phyloP scores from a whole-genome alignment of 1,140 invertebrate species.

The Bombus haemorrhoidalis region DNA sequence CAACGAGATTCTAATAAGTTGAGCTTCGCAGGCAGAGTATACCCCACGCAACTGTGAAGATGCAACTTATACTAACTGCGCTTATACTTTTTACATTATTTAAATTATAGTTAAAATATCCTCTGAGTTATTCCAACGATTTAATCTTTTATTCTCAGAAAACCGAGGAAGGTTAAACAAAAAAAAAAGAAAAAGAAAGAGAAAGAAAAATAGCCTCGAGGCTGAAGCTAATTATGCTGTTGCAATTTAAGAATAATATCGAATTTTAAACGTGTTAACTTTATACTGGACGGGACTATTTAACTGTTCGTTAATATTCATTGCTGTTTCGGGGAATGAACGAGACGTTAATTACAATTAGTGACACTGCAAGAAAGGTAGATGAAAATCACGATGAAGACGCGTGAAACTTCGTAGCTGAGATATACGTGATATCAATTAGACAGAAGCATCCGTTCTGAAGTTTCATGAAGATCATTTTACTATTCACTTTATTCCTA shows the following conservation, averaged over 20 bases:
- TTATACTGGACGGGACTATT: conserved; percentile 14
- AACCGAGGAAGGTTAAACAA: no score
- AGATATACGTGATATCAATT: background rate
- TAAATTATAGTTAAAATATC: no score
- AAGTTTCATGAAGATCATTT: no score
- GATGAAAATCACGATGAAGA: background rate
- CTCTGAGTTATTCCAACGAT: no score
- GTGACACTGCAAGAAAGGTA: background rate
- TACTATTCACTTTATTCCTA: no score
- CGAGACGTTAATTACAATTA: conserved; percentile 42
- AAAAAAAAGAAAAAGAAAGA: no score
- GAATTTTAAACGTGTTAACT: conserved; percentile 9
- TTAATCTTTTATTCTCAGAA: no score
- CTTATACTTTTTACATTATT: no score
- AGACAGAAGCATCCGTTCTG: no score
- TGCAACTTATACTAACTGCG: no score
- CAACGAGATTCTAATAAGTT: background rate
- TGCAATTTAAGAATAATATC: conserved; percentile 13
- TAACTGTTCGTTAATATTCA: conserved; percentile 46
- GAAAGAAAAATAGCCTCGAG: background rate
- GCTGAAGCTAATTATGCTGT: background rate
- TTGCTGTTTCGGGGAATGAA: conserved; percentile 28
- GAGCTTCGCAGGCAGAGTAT: no score
- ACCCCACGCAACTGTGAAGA: no score
- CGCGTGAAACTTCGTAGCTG: background rate